Evolutionary conservation across 2,888 invertebrate species (phyloP), one percentile per base, ranked within the genome.

Genomic region (Phyto melanocephala): DNA sequence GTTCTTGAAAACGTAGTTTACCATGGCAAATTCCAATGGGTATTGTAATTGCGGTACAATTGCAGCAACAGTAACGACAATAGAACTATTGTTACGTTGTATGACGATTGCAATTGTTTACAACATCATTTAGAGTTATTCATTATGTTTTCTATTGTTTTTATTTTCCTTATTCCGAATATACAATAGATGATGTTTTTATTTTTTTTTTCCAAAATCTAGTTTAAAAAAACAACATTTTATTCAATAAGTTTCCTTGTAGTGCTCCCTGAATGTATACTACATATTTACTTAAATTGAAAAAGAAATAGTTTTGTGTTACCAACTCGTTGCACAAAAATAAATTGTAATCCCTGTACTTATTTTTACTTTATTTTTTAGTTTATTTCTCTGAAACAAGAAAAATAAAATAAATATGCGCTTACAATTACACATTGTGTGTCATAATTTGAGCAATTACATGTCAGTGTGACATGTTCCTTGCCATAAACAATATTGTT

Each of bases 381-480:
- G n/a, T 58, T 37, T 78, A 17, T 71, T 33, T 33, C 50, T 58
- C 6, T 17, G 17, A 35, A 50, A 56, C 17, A 67, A 65, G n/a
- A 67, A 47, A 37, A 28, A 28, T 28, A 28, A 28, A 28, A 3
- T 5, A 62, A 7, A 13, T 45, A 54, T 63, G 54, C 71, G 82
- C 79, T 79, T 62, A 45, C 77, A 79, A 82, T 79, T 82, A 82
- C 75, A 80, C 75, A 81, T 76, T 82, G 85, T 86, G 84, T 87
- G 85, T 86, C 86, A 87, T 86, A 87, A 87, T 87, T 87, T 87
- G 86, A 86, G 85, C 86, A 87, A 87, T 86, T 86, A 86, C 86
- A 87, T 87, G 87, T 87, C 86, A 86, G 65, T 80, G 84, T 84
- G 85, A 85, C 84, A 85, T 84, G 78, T 82, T 80, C 71, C 74